Percentiles rank a stretch among this genome's conserved stretches.
Evolutionary conservation across 2,797 vertebrate genomes (phyloP).

Genomic region (Phataginus tetradactyla): DNA sequence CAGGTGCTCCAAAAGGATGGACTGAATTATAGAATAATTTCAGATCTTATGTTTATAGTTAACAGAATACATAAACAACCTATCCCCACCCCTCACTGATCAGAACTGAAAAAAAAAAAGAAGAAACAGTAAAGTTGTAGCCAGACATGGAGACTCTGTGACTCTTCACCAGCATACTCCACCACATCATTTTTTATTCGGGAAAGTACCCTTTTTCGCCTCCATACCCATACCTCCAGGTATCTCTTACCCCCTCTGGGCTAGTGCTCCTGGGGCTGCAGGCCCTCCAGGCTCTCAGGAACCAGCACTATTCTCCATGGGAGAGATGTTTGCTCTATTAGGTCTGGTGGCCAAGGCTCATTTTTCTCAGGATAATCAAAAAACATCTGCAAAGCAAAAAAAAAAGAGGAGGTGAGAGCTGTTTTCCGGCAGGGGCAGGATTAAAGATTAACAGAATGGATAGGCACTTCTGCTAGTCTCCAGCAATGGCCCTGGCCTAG

Average conservation of each 20-base stretch:
- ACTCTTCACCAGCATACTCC: neutral
- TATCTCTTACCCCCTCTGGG: slow-evolving; percentile 60
- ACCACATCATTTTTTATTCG: neutral
- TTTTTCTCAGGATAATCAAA: slow-evolving; percentile 64
- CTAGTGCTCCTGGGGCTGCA: neutral
- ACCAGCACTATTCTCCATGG: slow-evolving; percentile 51
- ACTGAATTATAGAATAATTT: neutral
- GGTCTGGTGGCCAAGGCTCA: slow-evolving; percentile 69
- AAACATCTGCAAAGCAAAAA: slow-evolving; percentile 58
- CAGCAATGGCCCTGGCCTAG: neutral
- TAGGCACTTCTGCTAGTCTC: neutral
- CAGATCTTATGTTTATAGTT: neutral
- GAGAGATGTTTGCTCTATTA: neutral
- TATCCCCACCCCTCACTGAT: neutral
- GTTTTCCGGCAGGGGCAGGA: neutral
- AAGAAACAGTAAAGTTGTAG: neutral
- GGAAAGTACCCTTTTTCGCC: neutral
- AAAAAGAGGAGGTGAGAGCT: neutral
- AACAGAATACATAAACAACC: neutral
- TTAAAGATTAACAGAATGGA: slow-evolving; percentile 72
- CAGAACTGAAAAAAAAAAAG: neutral
- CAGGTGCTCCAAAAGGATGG: neutral
- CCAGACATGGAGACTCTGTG: neutral
- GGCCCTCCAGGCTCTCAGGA: slow-evolving; percentile 47
- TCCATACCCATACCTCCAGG: neutral